These are phyloP conservation scores for Sorex araneus DNA, from an alignment of 2,113 vertebrate genomes.

Conservation along the genomic window DNA sequence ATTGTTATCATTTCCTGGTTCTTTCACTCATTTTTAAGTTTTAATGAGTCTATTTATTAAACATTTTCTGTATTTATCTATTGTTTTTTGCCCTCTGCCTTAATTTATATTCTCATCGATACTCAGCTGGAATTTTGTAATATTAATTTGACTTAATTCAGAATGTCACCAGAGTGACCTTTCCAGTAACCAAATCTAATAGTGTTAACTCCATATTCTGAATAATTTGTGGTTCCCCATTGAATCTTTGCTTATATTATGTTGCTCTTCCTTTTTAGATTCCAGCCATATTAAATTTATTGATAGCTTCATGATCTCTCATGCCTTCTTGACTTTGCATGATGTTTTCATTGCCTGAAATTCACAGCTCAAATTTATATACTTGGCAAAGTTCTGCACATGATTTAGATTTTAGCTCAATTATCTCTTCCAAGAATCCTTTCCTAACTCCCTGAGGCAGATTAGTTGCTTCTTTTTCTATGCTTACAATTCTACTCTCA, in stretches of 20 bases:
- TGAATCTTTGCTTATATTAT: not conserved
- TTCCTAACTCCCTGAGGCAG: not conserved
- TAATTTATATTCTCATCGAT: not conserved
- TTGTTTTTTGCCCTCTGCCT: not conserved
- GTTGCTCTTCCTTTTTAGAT: not conserved
- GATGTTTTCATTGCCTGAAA: constrained; percentile 14
- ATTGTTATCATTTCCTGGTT: too few species aligned
- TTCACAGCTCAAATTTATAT: not conserved
- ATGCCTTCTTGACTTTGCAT: constrained; percentile 34
- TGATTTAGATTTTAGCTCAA: constrained; percentile 38
- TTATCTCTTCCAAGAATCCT: constrained; percentile 9
- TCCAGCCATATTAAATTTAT: not conserved
- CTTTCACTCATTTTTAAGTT: not conserved
- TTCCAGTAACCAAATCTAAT: constrained; percentile 3
- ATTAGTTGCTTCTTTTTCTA: not conserved
- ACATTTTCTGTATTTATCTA: not conserved
- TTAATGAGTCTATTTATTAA: not conserved
- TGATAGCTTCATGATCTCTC: not conserved
- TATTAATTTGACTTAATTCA: constrained; percentile 5
- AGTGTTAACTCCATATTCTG: not conserved
- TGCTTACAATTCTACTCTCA: not conserved
- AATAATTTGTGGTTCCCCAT: not conserved
- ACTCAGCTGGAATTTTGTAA: not conserved
- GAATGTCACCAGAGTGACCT: not conserved
- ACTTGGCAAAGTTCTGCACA: not conserved